These are phyloP conservation scores for Mnemiopsis leidyi DNA, from an alignment of 37 sponge, comb jelly and placozoan genomes.

Conservation along the genomic window DNA sequence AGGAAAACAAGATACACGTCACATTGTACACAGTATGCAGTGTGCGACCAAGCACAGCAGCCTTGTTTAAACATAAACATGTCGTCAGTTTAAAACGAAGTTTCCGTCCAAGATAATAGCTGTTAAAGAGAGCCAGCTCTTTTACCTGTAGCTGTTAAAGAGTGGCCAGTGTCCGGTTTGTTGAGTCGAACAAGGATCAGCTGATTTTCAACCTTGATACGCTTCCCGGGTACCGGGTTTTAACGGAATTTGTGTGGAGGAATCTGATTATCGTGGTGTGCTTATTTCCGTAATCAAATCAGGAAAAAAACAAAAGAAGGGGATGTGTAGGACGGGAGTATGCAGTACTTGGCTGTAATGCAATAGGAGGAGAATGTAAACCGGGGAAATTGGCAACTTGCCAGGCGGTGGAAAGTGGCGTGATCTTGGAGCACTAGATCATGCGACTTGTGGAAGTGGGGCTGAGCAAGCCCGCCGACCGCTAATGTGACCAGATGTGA, in stretches of 20 bases:
- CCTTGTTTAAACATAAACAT: background rate
- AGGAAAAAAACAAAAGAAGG: background rate
- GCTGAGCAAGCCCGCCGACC: no score
- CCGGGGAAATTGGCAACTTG: background rate
- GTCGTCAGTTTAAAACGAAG: background rate
- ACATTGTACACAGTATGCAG: background rate
- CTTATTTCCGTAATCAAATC: background rate
- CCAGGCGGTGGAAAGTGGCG: background rate
- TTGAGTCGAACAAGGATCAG: no score
- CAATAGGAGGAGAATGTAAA: background rate
- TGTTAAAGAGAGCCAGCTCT: no score
- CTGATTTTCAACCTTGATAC: no score
- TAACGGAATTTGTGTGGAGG: background rate
- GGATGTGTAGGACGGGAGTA: background rate
- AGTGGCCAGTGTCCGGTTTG: no score
- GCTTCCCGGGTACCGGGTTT: no score
- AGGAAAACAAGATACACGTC: background rate
- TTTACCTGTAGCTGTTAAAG: no score
- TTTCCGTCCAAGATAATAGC: no score
- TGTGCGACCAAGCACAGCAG: background rate
- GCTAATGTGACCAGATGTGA: no score
- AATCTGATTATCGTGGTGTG: background rate
- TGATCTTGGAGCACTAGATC: no score
- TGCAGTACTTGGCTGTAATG: background rate
- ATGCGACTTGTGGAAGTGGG: background rate